Base-by-base conservation (phyloP, 1,140 invertebrate genomes). In the Lepidostoma basale region DNA sequence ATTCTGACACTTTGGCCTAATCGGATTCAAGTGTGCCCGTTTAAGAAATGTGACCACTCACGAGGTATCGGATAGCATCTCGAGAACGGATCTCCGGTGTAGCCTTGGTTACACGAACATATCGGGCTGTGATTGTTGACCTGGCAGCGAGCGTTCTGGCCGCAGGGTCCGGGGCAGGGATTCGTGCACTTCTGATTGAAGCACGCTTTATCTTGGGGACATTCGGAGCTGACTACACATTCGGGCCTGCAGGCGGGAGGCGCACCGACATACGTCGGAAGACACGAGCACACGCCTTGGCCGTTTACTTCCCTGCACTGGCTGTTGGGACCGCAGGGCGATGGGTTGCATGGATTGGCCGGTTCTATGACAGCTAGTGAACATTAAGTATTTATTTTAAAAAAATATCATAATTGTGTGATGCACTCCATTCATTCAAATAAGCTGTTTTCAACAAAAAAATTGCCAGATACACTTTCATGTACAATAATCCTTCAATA, bases 101-200 rank as follows among this genome's bases (percentile, higher is more conserved):
- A 86, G 67, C 85, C 85, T 36, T 75, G 70, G 18, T 85, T 80
- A 76, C 89, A 88, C 70, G 85, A 86, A 76, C 89, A 90, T 71
- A 89, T 86, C 36, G 91, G 89, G 52, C 88, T 87, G 79, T 94
- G 92, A 77, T 92, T 92, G 28, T 88, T 83, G 1, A 93, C 90
- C 74, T 86, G 85, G 78, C 92, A 95, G 73, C 88, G 85, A n/a
- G 92, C 88, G 73, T 90, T 90, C 26, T 89, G 77, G 23, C 92
- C 92, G 78, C 92, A 92, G 49, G 85, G 86, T 20, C 90, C 90
- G 23, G 85, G 79, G 75, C 89, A 91, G 42, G 89, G 89, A 78
- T 91, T 86, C 74, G 84, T 83, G 76, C 89, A 90, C 79, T 88
- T 89, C 62, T 87, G 85, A 70, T 85, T 85, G 23, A 89, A 83